Percentiles rank a stretch among this genome's conserved stretches.
These are phyloP conservation scores for Xenopus tropicalis DNA, from an alignment of 2,113 vertebrate genomes.

Conservation along the genomic window DNA sequence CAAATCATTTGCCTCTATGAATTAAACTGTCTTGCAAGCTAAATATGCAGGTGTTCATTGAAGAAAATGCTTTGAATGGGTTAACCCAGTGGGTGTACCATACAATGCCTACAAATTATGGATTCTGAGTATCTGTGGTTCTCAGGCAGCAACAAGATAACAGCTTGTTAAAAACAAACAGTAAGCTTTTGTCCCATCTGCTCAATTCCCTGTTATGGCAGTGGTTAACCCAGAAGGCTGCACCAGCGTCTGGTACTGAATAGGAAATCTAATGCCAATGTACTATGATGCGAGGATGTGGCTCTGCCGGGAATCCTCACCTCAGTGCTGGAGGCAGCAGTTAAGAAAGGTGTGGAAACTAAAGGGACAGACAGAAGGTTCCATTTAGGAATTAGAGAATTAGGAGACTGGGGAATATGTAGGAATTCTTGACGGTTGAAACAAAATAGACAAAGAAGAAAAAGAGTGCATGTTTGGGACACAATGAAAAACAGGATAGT, in stretches of 20 bases:
- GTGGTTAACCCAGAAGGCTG: constrained; percentile 28
- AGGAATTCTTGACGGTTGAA: background rate
- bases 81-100: background rate
- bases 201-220: constrained; percentile 22
- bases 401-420: too few species aligned
- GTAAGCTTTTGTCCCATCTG: constrained; percentile 36
- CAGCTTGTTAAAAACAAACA: constrained; percentile 36
- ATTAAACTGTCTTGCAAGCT: too few species aligned
- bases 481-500: background rate
- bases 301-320: constrained; percentile 6
- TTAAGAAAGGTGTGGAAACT: background rate
- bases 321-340: constrained; percentile 2
- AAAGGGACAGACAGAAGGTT: background rate
- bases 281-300: constrained; percentile 7
- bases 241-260: constrained; percentile 27
- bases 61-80: background rate
- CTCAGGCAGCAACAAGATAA: constrained; percentile 3
- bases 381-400: too few species aligned
- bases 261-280: constrained; percentile 6
- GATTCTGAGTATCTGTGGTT: constrained; percentile 1
- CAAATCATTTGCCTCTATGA: too few species aligned
- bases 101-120: constrained; percentile 5
- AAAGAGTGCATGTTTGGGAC: too few species aligned
- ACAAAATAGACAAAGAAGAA: background rate
- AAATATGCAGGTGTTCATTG: too few species aligned